A percentile compares a stretch with the other conserved stretches of the same genome.
Conservation (phyloP, 2,113 vertebrate species). For the Centropus unirufus region DNA sequence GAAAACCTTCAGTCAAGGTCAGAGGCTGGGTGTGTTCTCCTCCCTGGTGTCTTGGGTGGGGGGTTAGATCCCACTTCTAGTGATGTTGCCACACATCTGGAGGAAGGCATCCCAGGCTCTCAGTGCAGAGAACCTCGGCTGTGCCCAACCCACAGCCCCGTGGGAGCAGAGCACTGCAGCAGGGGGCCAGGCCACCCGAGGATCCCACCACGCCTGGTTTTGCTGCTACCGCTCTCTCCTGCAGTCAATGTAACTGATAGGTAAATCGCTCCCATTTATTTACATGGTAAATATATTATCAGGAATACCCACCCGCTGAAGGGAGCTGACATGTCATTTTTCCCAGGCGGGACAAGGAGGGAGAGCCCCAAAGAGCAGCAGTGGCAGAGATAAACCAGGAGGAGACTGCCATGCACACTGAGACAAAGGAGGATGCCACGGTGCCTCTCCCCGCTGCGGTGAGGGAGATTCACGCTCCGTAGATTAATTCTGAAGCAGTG, state of each 20-base stretch:
- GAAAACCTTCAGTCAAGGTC: not conserved
- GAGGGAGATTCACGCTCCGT: not conserved
- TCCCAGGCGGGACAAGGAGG: not conserved
- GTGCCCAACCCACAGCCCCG: not conserved
- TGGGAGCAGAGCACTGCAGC: not conserved
- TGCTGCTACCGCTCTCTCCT: not conserved
- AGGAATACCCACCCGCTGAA: not conserved
- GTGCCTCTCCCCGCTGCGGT: not conserved
- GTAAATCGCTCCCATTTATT: not conserved
- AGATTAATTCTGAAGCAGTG: slow-evolving; percentile 39
- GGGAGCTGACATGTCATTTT: slow-evolving; percentile 7
- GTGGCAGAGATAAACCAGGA: slow-evolving; percentile 13
- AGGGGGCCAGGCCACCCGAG: not conserved
- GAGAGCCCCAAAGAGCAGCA: not conserved
- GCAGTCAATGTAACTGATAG: not conserved
- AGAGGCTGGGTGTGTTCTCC: not conserved
- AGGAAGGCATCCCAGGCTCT: not conserved
- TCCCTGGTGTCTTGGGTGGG: not conserved
- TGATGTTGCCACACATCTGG: not conserved
- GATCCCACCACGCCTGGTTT: not conserved
- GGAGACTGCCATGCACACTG: not conserved
- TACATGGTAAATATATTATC: not conserved
- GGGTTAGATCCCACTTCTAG: not conserved
- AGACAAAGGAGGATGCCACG: not conserved
- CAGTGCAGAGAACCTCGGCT: fast-evolving